Percentiles rank a stretch among this genome's conserved stretches.
Conservation (phyloP, 1,140 invertebrate genomes). For the Drosophila subobscura region DNA sequence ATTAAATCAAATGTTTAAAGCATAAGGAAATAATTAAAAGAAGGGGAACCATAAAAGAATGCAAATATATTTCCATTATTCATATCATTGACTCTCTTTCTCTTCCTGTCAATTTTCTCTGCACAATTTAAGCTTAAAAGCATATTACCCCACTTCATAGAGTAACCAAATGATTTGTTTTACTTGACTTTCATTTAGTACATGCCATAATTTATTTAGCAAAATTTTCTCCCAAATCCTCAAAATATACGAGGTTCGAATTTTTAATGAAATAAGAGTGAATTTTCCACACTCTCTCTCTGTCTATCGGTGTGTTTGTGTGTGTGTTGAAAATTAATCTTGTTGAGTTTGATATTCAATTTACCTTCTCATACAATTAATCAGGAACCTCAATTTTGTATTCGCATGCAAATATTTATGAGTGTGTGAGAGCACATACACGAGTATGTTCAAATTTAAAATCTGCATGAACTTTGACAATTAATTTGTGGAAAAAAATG, state of each 20-base stretch:
- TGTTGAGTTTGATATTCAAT: constrained; percentile 48
- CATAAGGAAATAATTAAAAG: neutral
- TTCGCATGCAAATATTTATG: constrained; percentile 12
- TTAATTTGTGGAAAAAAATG: constrained; percentile 48
- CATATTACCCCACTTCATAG: too few relatives aligned
- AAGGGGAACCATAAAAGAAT: too few relatives aligned
- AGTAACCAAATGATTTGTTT: constrained; percentile 7
- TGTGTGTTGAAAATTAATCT: constrained; percentile 38
- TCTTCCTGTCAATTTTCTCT: too few relatives aligned
- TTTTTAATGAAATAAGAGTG: constrained; percentile 13
- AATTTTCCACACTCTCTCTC: constrained; percentile 18
- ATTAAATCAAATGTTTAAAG: constrained; percentile 10
- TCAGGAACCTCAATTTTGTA: constrained; percentile 33
- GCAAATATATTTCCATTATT: too few relatives aligned
- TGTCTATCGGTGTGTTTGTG: neutral
- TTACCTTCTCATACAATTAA: constrained; percentile 36
- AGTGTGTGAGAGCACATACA: neutral
- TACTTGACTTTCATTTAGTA: constrained; percentile 1
- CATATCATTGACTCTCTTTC: too few relatives aligned
- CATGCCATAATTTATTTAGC: constrained; percentile 18
- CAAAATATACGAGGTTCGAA: constrained; percentile 1
- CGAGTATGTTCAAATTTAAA: constrained; percentile 33
- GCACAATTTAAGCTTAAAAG: too few relatives aligned
- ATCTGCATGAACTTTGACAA: constrained; percentile 56
- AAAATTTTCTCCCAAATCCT: constrained; percentile 6